Conservation (phyloP, 2,797 vertebrate genomes). For the Rhabdomys pumilio region DNA sequence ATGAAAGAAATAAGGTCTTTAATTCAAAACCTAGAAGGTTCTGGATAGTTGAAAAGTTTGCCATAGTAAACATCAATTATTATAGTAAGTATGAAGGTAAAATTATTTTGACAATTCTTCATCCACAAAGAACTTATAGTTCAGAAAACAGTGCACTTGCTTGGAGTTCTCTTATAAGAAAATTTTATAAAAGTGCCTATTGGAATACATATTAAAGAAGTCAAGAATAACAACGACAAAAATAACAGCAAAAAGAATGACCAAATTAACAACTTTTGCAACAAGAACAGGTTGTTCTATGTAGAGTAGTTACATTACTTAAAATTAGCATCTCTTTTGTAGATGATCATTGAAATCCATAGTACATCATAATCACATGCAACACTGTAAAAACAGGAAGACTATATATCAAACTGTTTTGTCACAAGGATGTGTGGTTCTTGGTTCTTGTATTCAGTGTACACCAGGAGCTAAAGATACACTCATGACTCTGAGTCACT, state of each 20-base stretch:
- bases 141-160: neutral
- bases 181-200: neutral
- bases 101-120: neutral
- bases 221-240: neutral
- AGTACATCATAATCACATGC: neutral
- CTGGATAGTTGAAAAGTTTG: neutral
- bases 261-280: neutral
- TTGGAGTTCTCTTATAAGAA: neutral
- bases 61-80: neutral
- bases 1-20: neutral
- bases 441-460: neutral
- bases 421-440: rapidly evolving
- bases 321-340: constrained; percentile 16
- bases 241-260: neutral
- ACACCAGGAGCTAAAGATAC: rapidly evolving
- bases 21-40: neutral
- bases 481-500: rapidly evolving
- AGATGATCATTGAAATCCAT: neutral
- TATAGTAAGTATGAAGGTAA: neutral
- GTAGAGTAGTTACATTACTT: neutral
- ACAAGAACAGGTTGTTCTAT: constrained; percentile 12
- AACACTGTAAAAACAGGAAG: neutral
- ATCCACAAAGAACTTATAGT: neutral
- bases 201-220: constrained; percentile 24
- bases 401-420: neutral